Percentiles rank a stretch among this genome's conserved stretches.
Conservation (phyloP, 1,140 invertebrate species). For the Asobara japonica region DNA sequence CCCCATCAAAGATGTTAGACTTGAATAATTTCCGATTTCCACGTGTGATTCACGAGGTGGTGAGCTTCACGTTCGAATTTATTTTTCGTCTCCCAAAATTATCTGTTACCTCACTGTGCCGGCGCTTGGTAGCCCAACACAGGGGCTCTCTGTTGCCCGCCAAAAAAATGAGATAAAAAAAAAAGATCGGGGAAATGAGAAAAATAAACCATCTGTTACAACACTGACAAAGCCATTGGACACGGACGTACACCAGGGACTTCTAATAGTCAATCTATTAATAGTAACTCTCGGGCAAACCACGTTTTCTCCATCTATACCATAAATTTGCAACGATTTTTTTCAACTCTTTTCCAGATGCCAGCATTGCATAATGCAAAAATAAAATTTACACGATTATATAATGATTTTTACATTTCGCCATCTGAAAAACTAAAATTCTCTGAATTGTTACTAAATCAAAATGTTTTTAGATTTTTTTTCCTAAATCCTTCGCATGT, state of each 20-base stretch:
- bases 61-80: background rate
- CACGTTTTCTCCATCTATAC: constrained; percentile 30
- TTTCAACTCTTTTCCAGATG: constrained; percentile 55
- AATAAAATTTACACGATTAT: background rate
- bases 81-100: constrained; percentile 29
- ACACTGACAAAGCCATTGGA: constrained; percentile 48
- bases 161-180: constrained; percentile 30
- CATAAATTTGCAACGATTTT: constrained; percentile 47
- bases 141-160: constrained; percentile 27
- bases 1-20: background rate
- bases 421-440: background rate
- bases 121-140: constrained; percentile 7
- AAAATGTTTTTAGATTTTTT: no score
- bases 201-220: constrained; percentile 51
- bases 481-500: no score
- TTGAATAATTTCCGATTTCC: background rate
- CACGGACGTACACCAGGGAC: constrained; percentile 53
- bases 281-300: constrained; percentile 59
- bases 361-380: background rate
- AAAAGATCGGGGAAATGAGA: constrained; percentile 34
- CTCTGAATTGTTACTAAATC: no score
- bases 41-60: background rate
- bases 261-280: constrained; percentile 62
- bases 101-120: constrained; percentile 38
- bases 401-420: background rate